Base-by-base conservation (phyloP, 2,888 invertebrate genomes). In the Neria commutata region DNA sequence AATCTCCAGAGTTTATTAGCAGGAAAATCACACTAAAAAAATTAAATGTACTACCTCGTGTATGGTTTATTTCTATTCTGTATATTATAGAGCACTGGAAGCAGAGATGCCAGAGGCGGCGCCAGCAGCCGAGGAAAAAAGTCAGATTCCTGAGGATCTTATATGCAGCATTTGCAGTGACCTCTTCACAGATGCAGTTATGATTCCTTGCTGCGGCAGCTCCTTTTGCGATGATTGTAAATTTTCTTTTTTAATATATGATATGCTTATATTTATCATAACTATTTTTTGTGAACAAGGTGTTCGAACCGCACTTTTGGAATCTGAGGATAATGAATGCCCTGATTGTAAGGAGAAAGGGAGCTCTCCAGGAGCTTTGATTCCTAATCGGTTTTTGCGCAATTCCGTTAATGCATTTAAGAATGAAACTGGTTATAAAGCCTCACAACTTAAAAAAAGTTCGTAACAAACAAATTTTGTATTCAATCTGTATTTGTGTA, bases 171-270 rank as follows among this genome's bases (percentile, higher is more conserved):
- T 99, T 58, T 99, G 99, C 81, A 88, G 93, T 53, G 95, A 96
- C 80, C 84, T 98, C 40, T 87, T 98, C 63, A 89, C 91, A 0
- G 98, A 99, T 82, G 98, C 98, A 34, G 97, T 98, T 25, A 92
- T 98, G 88, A 95, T 97, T 79, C 95, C 96, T 0, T 99, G 98
- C 80, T 99, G 99, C 82, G 98, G 98, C 3, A 94, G 94, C 81
- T 96, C 96, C 10, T 99, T 95, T 83, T 99, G 99, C 82, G 98
- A 98, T 83, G 98, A 98, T 82, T 99, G 99, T 92, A 85, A 86
- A 89, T 84, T 58, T 53, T 45, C n/a, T 24, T 24, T 14, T 17
- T 26, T 2, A 40, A 1, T 1, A 29, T 8, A 10, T 23, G 19
- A 52, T n/a, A 37, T 34, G 51, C 21, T 3, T 40, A 40, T 6